Base-by-base conservation (phyloP, 2,888 invertebrate genomes). In the Dichetophora obliterata region DNA sequence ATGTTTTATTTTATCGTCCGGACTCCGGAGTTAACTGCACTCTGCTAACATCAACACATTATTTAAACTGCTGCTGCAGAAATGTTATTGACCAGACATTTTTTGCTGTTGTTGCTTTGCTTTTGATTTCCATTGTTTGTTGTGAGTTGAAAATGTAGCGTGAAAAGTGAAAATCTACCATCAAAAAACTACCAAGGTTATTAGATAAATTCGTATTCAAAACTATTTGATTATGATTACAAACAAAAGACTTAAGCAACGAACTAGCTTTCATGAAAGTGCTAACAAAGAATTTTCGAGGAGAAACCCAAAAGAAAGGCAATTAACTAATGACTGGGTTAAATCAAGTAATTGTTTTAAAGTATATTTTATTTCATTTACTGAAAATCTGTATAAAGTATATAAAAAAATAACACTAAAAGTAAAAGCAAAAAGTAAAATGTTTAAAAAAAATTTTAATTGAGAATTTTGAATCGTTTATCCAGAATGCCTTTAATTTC, bases 31-130 rank as follows among this genome's bases (percentile, higher is more conserved):
- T 50, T 50, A 52, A 24, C 69, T 50, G 69, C 52, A 50, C 19
- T 27, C 52, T 43, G 9, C 24, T 43, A 22, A 19, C 19, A 43
- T 43, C 43, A 11, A 43, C 43, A 43, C 43, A 11, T 14, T 14
- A 43, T 43, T 19, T 66, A 48, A 31, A 48, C 69, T 69, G 6
- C 24, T 69, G 16, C 52, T 11, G 14, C n/a, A 69, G 27, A 52
- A 69, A 69, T 69, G 69, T 69, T 69, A 54, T 54, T 69, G 52
- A 69, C 69, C 69, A 69, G 52, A 63, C 50, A 22, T 22, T 66
- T 43, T n/a, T 68, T 22, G 31, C 19, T 70, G 70, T 52, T 54
- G 70, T 52, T 70, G 54, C 31, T 54, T 19, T 52, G 8, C 1
- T 70, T n/a, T 61, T 48, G 34, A 14, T 31, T 3, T 54, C 19